Conservation (phyloP, 2,888 invertebrate species). For the Neoascia interrupta region DNA sequence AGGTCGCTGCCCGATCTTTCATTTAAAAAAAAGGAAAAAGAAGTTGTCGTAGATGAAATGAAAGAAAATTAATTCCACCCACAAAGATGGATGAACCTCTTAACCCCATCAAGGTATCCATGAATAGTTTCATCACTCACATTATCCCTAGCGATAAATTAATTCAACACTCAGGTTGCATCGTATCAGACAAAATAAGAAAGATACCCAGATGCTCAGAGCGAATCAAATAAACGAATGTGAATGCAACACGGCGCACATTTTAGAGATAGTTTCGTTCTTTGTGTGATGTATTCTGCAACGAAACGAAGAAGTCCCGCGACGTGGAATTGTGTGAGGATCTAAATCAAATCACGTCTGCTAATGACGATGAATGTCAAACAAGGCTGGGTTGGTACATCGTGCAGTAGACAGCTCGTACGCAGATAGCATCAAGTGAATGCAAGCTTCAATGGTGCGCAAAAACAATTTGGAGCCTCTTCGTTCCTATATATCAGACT, state of each 20-base stretch:
- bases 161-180: conserved; percentile 41
- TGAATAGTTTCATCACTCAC: conserved; percentile 42
- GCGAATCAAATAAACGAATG: conserved; percentile 18
- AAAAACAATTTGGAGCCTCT: conserved; percentile 31
- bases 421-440: conserved; percentile 70
- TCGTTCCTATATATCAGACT: too few species aligned
- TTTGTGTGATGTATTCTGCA: conserved; percentile 70
- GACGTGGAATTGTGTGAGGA: conserved; percentile 53
- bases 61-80: conserved; percentile 43
- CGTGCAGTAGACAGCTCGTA: conserved; percentile 51
- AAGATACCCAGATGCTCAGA: conserved; percentile 11
- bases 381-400: conserved; percentile 44
- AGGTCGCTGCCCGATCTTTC: conserved; percentile 23
- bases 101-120: conserved; percentile 12
- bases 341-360: conserved; percentile 68
- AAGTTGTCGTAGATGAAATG: conserved; percentile 31
- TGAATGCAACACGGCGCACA: conserved; percentile 39
- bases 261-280: conserved; percentile 72
- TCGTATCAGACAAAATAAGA: conserved; percentile 2
- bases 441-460: conserved; percentile 70
- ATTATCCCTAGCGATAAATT: conserved; percentile 50
- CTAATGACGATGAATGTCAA: conserved; percentile 65
- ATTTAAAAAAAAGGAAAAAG: conserved; percentile 56
- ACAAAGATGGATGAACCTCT: conserved; percentile 14
- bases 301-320: conserved; percentile 70